Conservation (phyloP, 2,113 vertebrate species). For the Tenrec ecaudatus region DNA sequence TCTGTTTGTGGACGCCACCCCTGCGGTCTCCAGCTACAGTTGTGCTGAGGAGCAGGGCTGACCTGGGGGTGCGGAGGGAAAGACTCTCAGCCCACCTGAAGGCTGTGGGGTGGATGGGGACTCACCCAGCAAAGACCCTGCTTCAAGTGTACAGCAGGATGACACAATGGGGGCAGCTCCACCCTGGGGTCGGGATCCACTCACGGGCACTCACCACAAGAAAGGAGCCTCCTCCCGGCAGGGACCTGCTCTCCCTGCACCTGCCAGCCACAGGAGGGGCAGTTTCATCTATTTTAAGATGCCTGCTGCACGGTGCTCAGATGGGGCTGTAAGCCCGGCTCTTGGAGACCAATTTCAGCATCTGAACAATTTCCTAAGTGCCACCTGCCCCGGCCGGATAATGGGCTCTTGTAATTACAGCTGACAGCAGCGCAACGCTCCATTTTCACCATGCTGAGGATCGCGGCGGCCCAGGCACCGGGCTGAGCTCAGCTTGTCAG, state of each 20-base stretch:
- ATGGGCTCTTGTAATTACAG: neutral
- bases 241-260: neutral
- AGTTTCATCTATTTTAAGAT: conserved; percentile 53
- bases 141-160: neutral
- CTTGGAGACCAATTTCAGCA: neutral
- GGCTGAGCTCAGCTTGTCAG: neutral
- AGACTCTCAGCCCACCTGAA: neutral
- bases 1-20: neutral
- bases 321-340: neutral
- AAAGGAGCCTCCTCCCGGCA: neutral
- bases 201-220: neutral
- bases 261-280: neutral
- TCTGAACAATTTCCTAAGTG: conserved; percentile 31
- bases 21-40: neutral
- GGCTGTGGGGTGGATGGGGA: neutral
- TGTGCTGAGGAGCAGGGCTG: accelerated
- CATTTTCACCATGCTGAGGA: neutral
- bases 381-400: neutral
- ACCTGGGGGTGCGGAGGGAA: neutral
- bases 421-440: neutral
- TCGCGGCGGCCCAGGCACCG: neutral
- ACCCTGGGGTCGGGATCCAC: neutral
- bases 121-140: neutral
- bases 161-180: neutral
- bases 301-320: neutral